Percentiles rank a stretch among this genome's conserved stretches.
Conservation (phyloP, 2,113 vertebrate genomes). For the Synodontis membranacea region DNA sequence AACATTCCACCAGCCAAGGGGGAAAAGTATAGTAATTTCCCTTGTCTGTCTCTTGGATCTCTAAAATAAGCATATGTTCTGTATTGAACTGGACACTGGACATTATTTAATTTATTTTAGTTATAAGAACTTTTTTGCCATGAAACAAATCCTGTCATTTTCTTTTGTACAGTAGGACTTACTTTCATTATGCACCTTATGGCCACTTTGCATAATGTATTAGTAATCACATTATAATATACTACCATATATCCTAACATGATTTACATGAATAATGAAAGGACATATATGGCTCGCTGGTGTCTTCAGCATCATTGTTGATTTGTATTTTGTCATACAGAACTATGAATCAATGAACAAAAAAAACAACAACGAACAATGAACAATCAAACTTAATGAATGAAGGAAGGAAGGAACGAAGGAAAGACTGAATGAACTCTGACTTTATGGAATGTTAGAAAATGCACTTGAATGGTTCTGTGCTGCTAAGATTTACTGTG, state of each 20-base stretch:
- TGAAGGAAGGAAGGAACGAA: slow-evolving; percentile 5
- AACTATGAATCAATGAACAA: not conserved
- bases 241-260: not conserved
- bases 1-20: not conserved
- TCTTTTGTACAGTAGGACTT: not conserved
- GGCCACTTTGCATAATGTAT: not conserved
- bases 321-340: not conserved
- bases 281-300: no score
- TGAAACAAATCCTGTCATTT: not conserved
- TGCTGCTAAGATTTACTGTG: not conserved
- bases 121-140: not conserved
- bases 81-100: not conserved
- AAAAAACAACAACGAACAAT: no score
- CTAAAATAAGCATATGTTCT: not conserved
- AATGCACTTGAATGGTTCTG: not conserved
- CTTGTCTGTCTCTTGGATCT: not conserved
- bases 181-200: not conserved
- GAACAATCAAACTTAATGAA: no score
- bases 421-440: not conserved
- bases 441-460: not conserved
- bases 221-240: not conserved
- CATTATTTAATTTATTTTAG: not conserved
- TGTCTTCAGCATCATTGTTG: not conserved
- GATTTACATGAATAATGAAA: not conserved
- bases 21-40: not conserved